Base-by-base conservation (phyloP, 2,888 invertebrate genomes). In the Drosophila rubida region DNA sequence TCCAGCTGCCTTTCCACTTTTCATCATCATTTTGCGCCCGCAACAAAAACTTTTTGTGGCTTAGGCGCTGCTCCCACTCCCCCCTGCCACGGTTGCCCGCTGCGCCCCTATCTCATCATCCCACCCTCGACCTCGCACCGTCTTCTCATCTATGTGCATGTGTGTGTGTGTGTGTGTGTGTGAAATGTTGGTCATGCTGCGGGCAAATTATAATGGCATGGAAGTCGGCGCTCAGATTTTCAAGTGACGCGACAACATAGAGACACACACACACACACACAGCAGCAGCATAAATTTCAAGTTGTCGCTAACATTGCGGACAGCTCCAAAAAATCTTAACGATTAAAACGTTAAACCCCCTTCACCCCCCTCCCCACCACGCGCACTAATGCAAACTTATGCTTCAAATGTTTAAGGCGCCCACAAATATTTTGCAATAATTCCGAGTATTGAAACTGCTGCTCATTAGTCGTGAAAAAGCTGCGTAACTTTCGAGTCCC, bases 161-260 rank as follows among this genome's bases (percentile, higher is more conserved):
- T 30, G 25, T 45, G 7, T 45, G 8, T 45, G 7, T 45, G 8
- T 44, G 25, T 25, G 27, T 13, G 30, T 48, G 0, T 30, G 48
- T 49, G 35, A 49, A 32, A 22, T 35, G 59, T 60, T 72, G 75
- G 75, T 75, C 75, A 79, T 79, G 76, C 80, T 75, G 75, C 60
- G 75, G 75, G 76, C 72, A 62, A 71, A 70, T 69, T 69, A 58
- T 49, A 39, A 49, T 19, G 41, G 58, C 45, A 57, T 46, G 27
- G 25, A 32, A 42, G 27, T 7, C 23, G 4, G 27, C 30, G 53
- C 41, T 41, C 41, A 39, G 50, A 23, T 35, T 69, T 69, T 72
- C 66, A 69, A 69, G 69, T 69, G 69, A 71, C 70, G 74, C 74
- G 46, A 46, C 37, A 59, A 61, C 69, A 55, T 50, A 73, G 72